Evolutionary conservation across 2,888 invertebrate species (phyloP), one percentile per base, ranked within the genome.

Genomic region (Drosophila lacicola): DNA sequence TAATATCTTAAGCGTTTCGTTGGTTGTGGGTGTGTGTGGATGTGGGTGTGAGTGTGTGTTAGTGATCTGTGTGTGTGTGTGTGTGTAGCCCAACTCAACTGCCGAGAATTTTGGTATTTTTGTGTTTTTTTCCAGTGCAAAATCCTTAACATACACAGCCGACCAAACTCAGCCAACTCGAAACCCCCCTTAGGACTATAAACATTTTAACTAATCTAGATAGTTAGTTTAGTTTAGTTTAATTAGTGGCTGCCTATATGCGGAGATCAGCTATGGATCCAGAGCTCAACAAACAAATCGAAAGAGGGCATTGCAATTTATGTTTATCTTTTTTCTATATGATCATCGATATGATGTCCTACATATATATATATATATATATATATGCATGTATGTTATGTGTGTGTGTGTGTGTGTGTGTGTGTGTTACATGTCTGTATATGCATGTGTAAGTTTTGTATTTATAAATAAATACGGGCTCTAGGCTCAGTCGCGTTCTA

Each of bases 1-100:
- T 84, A 84, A 84, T 88, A 84, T 84, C 89, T 83, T 83, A 84
- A 86, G 88, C 88, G 69, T 42, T 78, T 68, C 50, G 67, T 71
- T 68, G 63, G 72, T 67, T 74, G 50, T 21, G 36, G 11, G 36
- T 58, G 42, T 67, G 46, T 25, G 6, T 53, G 10, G 56, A 17
- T 47, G 3, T 67, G 17, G 45, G 25, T 45, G 14, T 49, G 14
- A 21, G 37, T 51, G 11, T 17, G 5, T 54, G 14, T 21, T 1
- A 34, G 33, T 21, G 21, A 4, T 34, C 21, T 39, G 2, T 33
- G 44, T 53, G 56, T 57, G 33, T 53, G 21, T 53, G 33, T 62
- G 44, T 39, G 41, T 51, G 19, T 72, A 44, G 19, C 42, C 63
- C 62, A 74, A 69, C 46, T 55, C 56, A 61, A 51, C 63, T 67